Evolutionary conservation across 2,888 invertebrate genomes (phyloP).

Genomic region (Perizoma affinitatum): DNA sequence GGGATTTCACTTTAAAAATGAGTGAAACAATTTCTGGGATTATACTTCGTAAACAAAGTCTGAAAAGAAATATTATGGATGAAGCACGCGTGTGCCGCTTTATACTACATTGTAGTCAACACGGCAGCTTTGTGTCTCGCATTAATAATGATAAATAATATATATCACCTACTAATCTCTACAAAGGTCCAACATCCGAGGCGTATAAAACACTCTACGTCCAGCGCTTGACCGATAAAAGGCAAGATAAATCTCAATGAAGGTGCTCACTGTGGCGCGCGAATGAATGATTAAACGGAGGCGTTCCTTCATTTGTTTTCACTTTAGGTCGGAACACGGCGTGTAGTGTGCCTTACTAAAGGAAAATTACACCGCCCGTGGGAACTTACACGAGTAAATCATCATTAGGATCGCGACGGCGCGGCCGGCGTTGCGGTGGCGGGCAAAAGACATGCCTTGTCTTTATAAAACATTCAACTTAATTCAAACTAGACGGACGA

Average conservation of each 20-base stretch:
- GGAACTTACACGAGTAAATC: conserved; percentile 73
- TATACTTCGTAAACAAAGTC: too few species aligned
- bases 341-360: conserved; percentile 64
- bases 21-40: too few species aligned
- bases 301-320: conserved; percentile 79
- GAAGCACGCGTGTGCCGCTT: too few species aligned
- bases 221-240: conserved; percentile 59
- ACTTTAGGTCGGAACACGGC: conserved; percentile 71
- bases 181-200: conserved; percentile 32
- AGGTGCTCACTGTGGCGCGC: conserved; percentile 55
- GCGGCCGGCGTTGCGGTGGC: conserved; percentile 38
- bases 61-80: too few species aligned
- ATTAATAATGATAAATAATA: conserved; percentile 38
- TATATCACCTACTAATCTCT: conserved; percentile 34
- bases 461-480: conserved; percentile 81
- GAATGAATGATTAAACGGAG: conserved; percentile 80
- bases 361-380: conserved; percentile 78
- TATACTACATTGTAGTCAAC: conserved; percentile 2
- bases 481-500: conserved; percentile 71
- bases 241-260: conserved; percentile 76
- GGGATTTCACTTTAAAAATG: too few species aligned
- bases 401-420: conserved; percentile 68
- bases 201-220: conserved; percentile 34
- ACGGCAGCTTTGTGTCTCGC: conserved; percentile 12
- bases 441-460: conserved; percentile 65